A percentile compares a stretch with the other conserved stretches of the same genome.
Evolutionary conservation across 30 jellyfish, hydroid and myxozoan species (phyloP).

Genomic region (Aurelia aurita): DNA sequence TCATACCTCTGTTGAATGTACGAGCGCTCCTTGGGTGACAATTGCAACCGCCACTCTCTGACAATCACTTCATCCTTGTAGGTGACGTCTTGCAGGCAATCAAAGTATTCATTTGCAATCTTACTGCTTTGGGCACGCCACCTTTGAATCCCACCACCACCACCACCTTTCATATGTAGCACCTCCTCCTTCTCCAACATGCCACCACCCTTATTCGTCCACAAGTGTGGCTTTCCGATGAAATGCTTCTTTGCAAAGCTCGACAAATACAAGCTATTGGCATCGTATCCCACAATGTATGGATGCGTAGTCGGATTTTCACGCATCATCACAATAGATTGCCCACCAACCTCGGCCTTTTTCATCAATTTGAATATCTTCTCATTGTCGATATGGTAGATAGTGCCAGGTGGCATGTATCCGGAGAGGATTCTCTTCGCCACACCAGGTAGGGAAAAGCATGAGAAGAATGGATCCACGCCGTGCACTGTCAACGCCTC

Average conservation of each 20-base stretch:
- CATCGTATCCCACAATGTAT: conserved; percentile 20
- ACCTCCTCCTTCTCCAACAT: no score
- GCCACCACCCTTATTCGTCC: no score
- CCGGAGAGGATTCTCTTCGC: neutral
- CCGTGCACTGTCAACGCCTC: neutral
- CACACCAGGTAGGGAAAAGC: neutral
- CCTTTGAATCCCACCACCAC: no score
- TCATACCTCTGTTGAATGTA: neutral
- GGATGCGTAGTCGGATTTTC: conserved; percentile 18
- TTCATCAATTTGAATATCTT: neutral
- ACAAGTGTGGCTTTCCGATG: neutral
- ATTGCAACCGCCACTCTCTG: neutral
- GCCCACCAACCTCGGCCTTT: conserved; percentile 30
- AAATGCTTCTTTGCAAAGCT: conserved; percentile 20
- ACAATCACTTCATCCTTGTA: neutral
- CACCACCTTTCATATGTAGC: no score
- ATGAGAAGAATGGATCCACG: neutral
- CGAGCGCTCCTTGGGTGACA: neutral
- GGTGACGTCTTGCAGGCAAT: neutral
- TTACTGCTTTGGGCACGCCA: neutral
- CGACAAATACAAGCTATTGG: neutral
- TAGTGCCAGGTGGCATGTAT: neutral
- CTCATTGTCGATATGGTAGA: neutral
- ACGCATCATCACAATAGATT: conserved; percentile 9
- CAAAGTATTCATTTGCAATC: neutral